These are phyloP conservation scores for Heliconius erato DNA, from an alignment of 2,888 invertebrate genomes.

Conservation along the genomic window DNA sequence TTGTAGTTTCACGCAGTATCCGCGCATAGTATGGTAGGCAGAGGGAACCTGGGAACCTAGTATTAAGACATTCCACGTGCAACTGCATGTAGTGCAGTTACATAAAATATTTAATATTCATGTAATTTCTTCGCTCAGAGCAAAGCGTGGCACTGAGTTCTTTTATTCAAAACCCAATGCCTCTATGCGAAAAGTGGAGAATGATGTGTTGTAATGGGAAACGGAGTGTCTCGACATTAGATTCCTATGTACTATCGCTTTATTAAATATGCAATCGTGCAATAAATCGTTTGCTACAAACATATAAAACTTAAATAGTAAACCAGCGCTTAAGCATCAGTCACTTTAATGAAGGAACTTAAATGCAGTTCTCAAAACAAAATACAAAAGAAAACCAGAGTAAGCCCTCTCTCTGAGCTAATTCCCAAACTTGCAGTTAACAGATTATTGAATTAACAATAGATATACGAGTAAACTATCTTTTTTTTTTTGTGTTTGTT, in stretches of 20 bases:
- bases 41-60: not conserved
- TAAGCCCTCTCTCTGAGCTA: constrained; percentile 43
- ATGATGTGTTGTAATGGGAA: too few relatives aligned
- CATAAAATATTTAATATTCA: too few relatives aligned
- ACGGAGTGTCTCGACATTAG: too few relatives aligned
- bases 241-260: too few relatives aligned
- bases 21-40: not conserved
- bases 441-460: constrained; percentile 55
- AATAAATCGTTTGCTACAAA: not conserved
- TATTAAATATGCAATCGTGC: not conserved
- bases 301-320: not conserved
- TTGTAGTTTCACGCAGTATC: not conserved
- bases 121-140: too few relatives aligned
- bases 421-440: constrained; percentile 45
- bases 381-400: constrained; percentile 32
- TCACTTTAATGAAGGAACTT: constrained; percentile 2
- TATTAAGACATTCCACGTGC: not conserved
- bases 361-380: constrained; percentile 27
- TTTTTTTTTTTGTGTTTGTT: constrained; percentile 56
- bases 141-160: too few relatives aligned
- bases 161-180: too few relatives aligned
- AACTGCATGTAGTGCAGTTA: too few relatives aligned
- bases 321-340: not conserved
- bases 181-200: too few relatives aligned
- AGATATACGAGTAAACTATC: constrained; percentile 61